phyloP scores from a whole-genome alignment of 1,140 invertebrate genomes.

The Lethrus apterus region DNA sequence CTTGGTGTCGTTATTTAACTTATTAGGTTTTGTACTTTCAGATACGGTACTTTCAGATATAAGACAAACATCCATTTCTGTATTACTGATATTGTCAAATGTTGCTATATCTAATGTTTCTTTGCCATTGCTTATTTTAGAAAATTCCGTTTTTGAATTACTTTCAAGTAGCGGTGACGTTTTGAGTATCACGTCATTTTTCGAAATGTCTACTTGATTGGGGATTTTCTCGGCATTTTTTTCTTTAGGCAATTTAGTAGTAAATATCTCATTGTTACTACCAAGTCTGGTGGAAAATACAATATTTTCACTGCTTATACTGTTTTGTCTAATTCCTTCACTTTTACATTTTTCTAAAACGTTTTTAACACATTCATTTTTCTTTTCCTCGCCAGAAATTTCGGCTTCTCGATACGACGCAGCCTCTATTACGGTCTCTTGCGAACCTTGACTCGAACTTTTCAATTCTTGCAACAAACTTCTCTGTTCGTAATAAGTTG shows the following conservation, averaged over 20 bases:
- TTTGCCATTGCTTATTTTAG: no score
- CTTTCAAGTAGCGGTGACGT: background rate
- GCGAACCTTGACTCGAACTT: conserved; percentile 33
- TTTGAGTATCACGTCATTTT: no score
- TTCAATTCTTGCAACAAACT: conserved; percentile 31
- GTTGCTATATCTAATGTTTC: no score
- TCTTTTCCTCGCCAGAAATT: background rate
- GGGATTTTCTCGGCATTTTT: conserved; percentile 15
- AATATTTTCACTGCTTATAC: conserved; percentile 38
- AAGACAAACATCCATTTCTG: no score
- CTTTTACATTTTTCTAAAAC: no score
- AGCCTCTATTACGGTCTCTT: conserved; percentile 36
- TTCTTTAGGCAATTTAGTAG: conserved; percentile 36
- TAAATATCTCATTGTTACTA: conserved; percentile 34
- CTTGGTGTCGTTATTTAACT: no score
- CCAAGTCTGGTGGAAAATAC: conserved; percentile 37
- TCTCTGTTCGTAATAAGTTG: conserved; percentile 51
- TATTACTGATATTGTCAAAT: no score
- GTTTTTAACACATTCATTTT: no score
- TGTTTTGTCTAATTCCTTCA: conserved; percentile 27
- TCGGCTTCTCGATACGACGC: conserved; percentile 38
- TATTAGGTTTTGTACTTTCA: no score
- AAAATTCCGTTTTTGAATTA: background rate
- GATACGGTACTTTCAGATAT: no score
- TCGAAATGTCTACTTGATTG: conserved; percentile 2